Base-by-base conservation (phyloP, 1,140 invertebrate genomes). In the Drosophila parvula region DNA sequence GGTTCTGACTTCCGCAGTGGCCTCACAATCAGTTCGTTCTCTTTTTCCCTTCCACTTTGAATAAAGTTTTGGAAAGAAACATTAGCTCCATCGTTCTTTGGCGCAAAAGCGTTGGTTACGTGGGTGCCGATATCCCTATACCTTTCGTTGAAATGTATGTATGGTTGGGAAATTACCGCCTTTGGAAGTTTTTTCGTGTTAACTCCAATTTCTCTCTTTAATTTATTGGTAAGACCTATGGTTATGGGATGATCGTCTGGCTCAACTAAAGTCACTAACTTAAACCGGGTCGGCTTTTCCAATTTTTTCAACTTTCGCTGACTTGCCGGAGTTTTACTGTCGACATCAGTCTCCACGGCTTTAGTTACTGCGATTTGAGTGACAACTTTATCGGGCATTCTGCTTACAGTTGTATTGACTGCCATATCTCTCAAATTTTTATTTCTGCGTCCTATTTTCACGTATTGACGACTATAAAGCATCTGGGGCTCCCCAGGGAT, bases 401-500 rank as follows among this genome's bases (percentile, higher is more conserved):
- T 51, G n/a, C 65, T 69, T 12, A 67, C 5, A 22, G 18, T 7
- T 5, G 65, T 69, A 18, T 69, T 69, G 8, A 44, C 14, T n/a
- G 38, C 62, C 1, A 67, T 27, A 18, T 10, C 1, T 30, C 62
- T 43, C 5, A 9, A 0, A 0, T 14, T 16, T 6, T 2, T 45
- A 22, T 32, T 67, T 30, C 36, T 28, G 14, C 10, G 44, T 3
- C 47, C 47, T 2, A 69, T 36, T 34, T 18, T 43, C 2, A 69
- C 11, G 3, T 12, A 48, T n/a, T 28, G 28, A 12, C 10, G n/a
- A 7, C 0, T 0, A 5, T 0, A 4, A n/a, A 38, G 9, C 9
- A 3, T 10, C 36, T 56, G 38, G 9, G 14, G 5, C 12, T 44
- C 18, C 5, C 51, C 69, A 5, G 69, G 44, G 7, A 43, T 22